Percentiles rank a stretch among this genome's conserved stretches.
These are phyloP conservation scores for Volucella bombylans DNA, from an alignment of 2,888 invertebrate species.

Conservation along the genomic window DNA sequence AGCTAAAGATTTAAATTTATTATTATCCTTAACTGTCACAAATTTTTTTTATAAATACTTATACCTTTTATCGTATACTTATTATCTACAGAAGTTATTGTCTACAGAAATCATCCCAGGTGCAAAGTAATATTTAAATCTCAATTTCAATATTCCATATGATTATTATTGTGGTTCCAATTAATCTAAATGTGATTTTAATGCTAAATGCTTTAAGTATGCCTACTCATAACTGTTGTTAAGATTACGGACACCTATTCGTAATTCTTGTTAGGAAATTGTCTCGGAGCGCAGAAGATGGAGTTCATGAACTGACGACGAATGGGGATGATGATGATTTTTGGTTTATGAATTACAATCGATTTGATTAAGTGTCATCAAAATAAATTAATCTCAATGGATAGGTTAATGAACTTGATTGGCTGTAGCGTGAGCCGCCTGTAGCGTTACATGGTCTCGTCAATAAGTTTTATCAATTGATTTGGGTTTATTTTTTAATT, in stretches of 20 bases:
- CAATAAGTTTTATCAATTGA: background rate
- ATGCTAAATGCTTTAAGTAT: background rate
- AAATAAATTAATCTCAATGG: slow-evolving; percentile 27
- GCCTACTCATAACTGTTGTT: background rate
- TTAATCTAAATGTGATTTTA: background rate
- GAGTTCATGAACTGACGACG: slow-evolving; percentile 6
- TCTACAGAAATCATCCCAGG: no score
- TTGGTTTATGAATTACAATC: slow-evolving; percentile 3
- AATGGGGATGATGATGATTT: background rate
- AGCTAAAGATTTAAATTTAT: no score
- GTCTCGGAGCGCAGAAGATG: background rate
- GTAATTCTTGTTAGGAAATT: background rate
- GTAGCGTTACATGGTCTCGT: no score
- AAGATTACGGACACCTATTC: background rate
- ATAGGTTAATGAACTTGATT: slow-evolving; percentile 3
- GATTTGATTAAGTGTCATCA: slow-evolving; percentile 24
- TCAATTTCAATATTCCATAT: background rate
- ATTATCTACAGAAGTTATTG: no score
- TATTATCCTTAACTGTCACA: no score
- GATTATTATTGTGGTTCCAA: background rate
- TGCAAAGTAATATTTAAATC: background rate
- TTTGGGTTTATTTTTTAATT: background rate
- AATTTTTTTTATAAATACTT: no score
- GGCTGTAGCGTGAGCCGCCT: background rate
- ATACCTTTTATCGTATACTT: no score